Conservation (phyloP, 2,113 vertebrate species). For the Vulpes ferrilata region DNA sequence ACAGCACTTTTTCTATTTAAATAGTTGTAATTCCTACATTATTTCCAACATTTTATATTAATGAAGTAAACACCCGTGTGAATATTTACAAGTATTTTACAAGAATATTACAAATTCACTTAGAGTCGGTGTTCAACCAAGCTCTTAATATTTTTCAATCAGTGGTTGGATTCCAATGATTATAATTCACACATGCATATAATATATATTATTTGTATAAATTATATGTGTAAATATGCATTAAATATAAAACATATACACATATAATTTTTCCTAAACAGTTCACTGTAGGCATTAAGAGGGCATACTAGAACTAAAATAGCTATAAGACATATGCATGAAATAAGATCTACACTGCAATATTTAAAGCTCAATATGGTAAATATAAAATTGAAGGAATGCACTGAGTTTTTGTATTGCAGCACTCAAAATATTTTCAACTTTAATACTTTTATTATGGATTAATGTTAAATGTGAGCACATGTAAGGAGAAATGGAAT, state of each 20-base stretch:
- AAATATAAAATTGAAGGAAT: not conserved
- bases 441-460: not conserved
- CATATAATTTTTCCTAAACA: not conserved
- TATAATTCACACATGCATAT: not conserved
- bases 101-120: not conserved
- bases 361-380: not conserved
- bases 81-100: not conserved
- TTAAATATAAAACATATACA: not conserved
- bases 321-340: not conserved
- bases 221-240: not conserved
- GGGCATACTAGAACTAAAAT: not conserved
- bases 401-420: not conserved
- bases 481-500: not conserved
- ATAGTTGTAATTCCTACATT: not conserved
- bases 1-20: not conserved
- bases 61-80: not conserved
- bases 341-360: not conserved
- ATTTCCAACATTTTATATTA: not conserved
- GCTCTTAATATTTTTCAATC: not conserved
- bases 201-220: not conserved
- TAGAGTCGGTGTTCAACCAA: not conserved
- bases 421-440: not conserved
- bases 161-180: not conserved
- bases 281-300: not conserved
- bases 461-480: not conserved